Conservation (phyloP, 2,888 invertebrate genomes). For the Helicoverpa assulta region DNA sequence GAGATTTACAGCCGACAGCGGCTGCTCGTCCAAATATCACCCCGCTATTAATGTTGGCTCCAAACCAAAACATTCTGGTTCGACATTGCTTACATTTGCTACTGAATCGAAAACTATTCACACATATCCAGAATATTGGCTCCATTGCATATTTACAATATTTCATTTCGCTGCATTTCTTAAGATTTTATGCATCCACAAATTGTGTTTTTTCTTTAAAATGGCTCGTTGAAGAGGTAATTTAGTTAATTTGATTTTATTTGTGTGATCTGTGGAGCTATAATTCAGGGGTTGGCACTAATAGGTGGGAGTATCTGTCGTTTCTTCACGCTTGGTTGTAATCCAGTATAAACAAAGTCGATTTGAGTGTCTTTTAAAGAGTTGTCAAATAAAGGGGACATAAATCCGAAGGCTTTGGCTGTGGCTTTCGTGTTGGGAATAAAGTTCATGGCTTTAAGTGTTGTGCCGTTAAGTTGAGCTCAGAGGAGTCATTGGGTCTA, state of each 20-base stretch:
- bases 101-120: conserved; percentile 57
- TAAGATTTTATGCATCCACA: conserved; percentile 4
- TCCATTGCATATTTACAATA: conserved; percentile 23
- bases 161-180: conserved; percentile 23
- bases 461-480: conserved; percentile 49
- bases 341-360: conserved; percentile 43
- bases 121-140: conserved; percentile 46
- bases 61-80: conserved; percentile 75
- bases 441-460: conserved; percentile 62
- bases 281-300: conserved; percentile 25
- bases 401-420: conserved; percentile 58
- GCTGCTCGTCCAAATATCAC: conserved; percentile 71
- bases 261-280: conserved; percentile 3
- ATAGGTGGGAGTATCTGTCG: conserved; percentile 23
- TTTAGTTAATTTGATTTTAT: conserved; percentile 4
- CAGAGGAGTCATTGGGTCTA: conserved; percentile 52
- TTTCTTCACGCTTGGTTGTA: conserved; percentile 38
- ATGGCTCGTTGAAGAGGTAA: background rate
- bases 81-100: conserved; percentile 67
- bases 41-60: conserved; percentile 77
- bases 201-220: background rate
- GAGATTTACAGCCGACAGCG: conserved; percentile 74
- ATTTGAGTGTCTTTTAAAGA: conserved; percentile 59
- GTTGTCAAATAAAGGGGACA: conserved; percentile 63
- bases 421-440: conserved; percentile 56